Conservation (phyloP, 2,797 vertebrate genomes). For the Betta splendens region DNA sequence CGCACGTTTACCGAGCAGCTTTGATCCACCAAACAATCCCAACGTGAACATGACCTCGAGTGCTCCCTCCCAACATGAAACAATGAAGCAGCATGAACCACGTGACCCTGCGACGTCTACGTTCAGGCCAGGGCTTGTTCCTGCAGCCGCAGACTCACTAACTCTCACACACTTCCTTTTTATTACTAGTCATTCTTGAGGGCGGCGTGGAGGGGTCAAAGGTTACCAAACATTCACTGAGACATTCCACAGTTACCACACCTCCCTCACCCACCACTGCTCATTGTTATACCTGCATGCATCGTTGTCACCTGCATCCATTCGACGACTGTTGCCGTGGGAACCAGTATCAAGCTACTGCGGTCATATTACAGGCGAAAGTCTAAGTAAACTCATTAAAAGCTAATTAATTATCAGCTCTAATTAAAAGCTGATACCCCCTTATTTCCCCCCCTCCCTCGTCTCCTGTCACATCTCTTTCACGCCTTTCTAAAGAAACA, state of each 20-base stretch:
- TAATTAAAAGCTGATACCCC: too few species aligned
- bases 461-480: too few species aligned
- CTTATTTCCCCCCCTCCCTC: too few species aligned
- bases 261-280: conserved; percentile 16
- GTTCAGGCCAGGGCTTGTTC: not conserved
- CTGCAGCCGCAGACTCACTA: too few species aligned
- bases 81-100: too few species aligned
- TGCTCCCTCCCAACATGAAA: too few species aligned
- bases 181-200: not conserved
- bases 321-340: conserved; percentile 4
- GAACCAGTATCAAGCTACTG: not conserved
- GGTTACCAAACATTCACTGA: conserved; percentile 4
- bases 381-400: too few species aligned
- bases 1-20: not conserved
- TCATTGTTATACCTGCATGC: too few species aligned
- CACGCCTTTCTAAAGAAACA: too few species aligned
- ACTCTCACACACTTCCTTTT: not conserved
- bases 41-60: not conserved
- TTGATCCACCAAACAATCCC: not conserved
- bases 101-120: not conserved
- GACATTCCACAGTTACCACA: conserved; percentile 1
- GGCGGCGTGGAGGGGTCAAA: conserved; percentile 4
- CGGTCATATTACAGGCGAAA: not conserved
- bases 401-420: too few species aligned
- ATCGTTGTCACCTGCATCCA: conserved; percentile 1